A percentile compares a stretch with the other conserved stretches of the same genome.
Conservation (phyloP, 2,113 vertebrate genomes). For the Uria lomvia region DNA sequence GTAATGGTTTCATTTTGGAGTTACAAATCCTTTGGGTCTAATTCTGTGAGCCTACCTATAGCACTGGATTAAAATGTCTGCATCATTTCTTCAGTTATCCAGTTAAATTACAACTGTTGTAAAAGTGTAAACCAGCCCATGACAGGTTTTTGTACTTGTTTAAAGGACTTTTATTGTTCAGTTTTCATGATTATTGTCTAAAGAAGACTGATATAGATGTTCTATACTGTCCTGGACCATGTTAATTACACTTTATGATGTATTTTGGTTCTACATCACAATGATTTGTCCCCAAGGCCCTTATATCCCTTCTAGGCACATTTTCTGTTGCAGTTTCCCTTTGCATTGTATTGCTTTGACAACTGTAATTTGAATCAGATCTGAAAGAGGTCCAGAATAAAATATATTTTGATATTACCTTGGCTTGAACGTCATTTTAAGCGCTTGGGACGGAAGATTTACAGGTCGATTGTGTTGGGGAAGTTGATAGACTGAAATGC, state of each 20-base stretch:
- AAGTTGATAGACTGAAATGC: background rate
- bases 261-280: constrained; percentile 85
- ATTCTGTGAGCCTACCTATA: constrained; percentile 84
- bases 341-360: constrained; percentile 96
- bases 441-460: constrained; percentile 13
- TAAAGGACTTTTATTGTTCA: constrained; percentile 92
- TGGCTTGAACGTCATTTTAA: constrained; percentile 71
- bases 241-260: constrained; percentile 86
- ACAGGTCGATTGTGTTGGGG: background rate
- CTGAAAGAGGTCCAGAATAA: constrained; percentile 99
- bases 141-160: constrained; percentile 92
- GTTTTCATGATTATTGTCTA: constrained; percentile 92
- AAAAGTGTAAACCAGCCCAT: constrained; percentile 82
- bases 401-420: constrained; percentile 99
- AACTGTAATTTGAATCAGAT: constrained; percentile 97
- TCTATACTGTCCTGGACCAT: constrained; percentile 89
- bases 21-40: constrained; percentile 83
- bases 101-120: constrained; percentile 82
- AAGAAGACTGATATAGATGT: constrained; percentile 84
- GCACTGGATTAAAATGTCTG: constrained; percentile 86
- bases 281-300: constrained; percentile 79
- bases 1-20: constrained; percentile 82
- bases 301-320: constrained; percentile 82
- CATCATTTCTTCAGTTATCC: constrained; percentile 84
- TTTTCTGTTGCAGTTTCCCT: constrained; percentile 86